phyloP scores from a whole-genome alignment of 2,888 invertebrate genomes.

The Coenonympha glycerion region DNA sequence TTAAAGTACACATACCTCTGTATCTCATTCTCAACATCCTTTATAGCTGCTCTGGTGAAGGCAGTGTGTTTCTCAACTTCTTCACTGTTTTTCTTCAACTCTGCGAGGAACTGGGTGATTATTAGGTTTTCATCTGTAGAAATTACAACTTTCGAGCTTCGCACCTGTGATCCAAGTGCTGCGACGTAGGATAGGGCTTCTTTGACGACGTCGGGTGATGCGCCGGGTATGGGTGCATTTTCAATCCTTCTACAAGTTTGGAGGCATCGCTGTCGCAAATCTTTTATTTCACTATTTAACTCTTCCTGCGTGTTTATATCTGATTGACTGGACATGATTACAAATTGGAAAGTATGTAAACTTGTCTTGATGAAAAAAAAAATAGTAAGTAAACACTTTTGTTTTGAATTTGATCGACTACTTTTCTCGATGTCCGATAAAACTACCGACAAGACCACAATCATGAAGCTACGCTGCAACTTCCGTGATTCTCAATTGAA shows the following conservation, averaged over 20 bases:
- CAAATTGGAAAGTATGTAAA: no score
- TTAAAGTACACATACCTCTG: conserved; percentile 48
- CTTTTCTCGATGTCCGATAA: no score
- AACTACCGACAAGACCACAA: no score
- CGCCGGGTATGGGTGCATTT: conserved; percentile 43
- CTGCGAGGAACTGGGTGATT: conserved; percentile 51
- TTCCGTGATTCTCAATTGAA: no score
- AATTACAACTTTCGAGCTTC: conserved; percentile 47
- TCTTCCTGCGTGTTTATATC: conserved; percentile 43
- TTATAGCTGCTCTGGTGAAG: conserved; percentile 49
- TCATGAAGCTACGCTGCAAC: no score
- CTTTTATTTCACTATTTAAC: conserved; percentile 49
- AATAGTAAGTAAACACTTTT: no score
- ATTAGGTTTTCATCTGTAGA: conserved; percentile 49
- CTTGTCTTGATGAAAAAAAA: no score
- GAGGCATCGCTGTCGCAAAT: conserved; percentile 43
- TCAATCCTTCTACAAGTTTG: conserved; percentile 49
- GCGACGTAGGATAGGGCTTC: conserved; percentile 48
- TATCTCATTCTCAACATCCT: conserved; percentile 54
- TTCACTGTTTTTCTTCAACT: conserved; percentile 48
- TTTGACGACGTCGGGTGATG: conserved; percentile 36
- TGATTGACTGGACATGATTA: conserved; percentile 44
- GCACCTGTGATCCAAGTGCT: conserved; percentile 47
- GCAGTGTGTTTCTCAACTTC: conserved; percentile 54
- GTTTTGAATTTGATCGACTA: no score